Conservation (phyloP, 92 coral and sea anemone genomes). For the Anthopleura xanthogrammica region DNA sequence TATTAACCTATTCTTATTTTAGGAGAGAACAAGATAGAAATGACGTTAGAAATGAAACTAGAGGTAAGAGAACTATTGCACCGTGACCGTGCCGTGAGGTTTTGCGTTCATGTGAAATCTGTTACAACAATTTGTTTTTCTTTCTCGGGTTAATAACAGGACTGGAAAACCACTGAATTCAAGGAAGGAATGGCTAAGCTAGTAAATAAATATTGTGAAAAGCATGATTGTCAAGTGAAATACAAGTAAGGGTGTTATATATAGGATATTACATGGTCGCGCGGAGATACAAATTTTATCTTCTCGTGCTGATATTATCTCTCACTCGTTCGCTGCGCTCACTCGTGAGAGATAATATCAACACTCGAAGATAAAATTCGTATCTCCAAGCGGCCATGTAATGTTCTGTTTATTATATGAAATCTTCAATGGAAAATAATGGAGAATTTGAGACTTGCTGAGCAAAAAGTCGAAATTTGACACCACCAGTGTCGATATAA, state of each 20-base stretch:
- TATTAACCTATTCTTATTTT: not conserved
- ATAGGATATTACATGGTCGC: too few species aligned
- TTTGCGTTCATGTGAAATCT: not conserved
- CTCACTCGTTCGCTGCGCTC: too few species aligned
- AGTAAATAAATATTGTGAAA: constrained; percentile 4
- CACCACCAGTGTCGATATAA: too few species aligned
- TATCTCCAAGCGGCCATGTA: too few species aligned
- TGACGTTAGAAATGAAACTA: constrained; percentile 27
- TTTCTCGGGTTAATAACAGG: not conserved
- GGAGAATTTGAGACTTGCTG: too few species aligned
- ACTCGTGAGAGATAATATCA: too few species aligned
- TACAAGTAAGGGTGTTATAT: not conserved
- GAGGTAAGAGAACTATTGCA: constrained; percentile 16
- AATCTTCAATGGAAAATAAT: too few species aligned
- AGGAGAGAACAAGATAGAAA: constrained; percentile 20
- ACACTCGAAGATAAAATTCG: too few species aligned
- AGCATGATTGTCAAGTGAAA: not conserved
- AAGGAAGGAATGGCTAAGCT: constrained; percentile 9
- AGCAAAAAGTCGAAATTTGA: too few species aligned
- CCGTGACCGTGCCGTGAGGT: not conserved
- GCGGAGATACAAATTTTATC: too few species aligned
- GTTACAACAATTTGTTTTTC: not conserved
- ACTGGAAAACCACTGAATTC: constrained; percentile 16
- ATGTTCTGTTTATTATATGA: too few species aligned
- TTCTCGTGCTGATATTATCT: too few species aligned